Evolutionary conservation across 2,113 vertebrate genomes (phyloP).

Genomic region (Tragelaphus buxtoni): DNA sequence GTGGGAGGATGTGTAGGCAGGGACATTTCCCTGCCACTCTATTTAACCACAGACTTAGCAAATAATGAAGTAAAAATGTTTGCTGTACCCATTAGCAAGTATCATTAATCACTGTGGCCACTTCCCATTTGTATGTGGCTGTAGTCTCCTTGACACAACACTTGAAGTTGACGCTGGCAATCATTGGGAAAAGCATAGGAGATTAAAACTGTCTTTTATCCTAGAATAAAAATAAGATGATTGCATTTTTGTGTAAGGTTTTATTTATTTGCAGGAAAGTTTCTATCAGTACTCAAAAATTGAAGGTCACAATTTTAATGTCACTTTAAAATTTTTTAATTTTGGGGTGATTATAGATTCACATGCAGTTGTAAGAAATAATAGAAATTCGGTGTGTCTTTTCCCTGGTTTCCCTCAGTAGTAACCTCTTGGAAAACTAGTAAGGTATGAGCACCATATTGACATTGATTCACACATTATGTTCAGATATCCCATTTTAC

Average conservation of each 20-base stretch:
- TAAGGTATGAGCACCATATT: neutral
- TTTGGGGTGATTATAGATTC: neutral
- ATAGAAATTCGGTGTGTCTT: neutral
- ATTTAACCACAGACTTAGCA: neutral
- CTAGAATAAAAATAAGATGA: neutral
- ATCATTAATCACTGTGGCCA: neutral
- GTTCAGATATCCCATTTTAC: neutral
- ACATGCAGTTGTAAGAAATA: neutral
- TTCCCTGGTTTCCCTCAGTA: neutral
- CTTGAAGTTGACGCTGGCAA: neutral
- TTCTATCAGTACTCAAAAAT: neutral
- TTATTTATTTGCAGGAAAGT: neutral
- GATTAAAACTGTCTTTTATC: constrained; percentile 25
- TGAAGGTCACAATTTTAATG: neutral
- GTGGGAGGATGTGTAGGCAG: neutral
- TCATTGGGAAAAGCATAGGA: neutral
- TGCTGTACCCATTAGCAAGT: neutral
- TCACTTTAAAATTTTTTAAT: neutral
- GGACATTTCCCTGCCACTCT: neutral
- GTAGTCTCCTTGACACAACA: neutral
- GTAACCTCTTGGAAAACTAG: constrained; percentile 1
- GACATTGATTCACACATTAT: neutral
- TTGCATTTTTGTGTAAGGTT: constrained; percentile 6
- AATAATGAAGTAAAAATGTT: neutral
- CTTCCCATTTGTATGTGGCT: neutral